phyloP scores from a whole-genome alignment of 2,888 invertebrate species.

The Chrysolina haemoptera region DNA sequence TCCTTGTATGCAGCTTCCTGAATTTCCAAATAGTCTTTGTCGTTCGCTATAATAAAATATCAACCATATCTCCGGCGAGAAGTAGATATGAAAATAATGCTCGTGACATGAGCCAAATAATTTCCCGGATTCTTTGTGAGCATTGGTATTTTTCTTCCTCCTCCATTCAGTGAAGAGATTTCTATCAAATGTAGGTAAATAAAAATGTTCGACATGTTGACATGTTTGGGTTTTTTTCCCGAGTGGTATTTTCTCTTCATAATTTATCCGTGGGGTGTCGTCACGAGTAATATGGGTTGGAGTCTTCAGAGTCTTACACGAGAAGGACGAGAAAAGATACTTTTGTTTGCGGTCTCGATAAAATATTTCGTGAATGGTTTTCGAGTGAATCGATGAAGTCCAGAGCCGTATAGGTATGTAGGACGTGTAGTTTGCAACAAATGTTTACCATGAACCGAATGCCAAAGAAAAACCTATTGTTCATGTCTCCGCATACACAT shows the following conservation, averaged over 20 bases:
- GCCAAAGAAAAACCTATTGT: no score
- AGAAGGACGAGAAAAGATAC: not conserved
- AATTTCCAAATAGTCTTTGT: not conserved
- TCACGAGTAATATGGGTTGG: no score
- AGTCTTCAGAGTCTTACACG: no score
- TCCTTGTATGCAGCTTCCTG: no score
- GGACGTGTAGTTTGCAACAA: no score
- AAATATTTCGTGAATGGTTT: not conserved
- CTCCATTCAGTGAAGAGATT: conserved; percentile 25
- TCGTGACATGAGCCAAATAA: conserved; percentile 27
- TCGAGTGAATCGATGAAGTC: not conserved
- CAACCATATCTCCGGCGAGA: not conserved
- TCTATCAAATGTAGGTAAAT: conserved; percentile 25
- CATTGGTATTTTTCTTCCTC: not conserved
- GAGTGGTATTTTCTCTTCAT: conserved; percentile 13
- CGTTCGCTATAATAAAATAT: not conserved
- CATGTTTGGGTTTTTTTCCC: conserved; percentile 13
- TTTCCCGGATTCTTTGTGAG: conserved; percentile 9
- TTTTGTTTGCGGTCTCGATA: not conserved
- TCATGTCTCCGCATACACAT: no score
- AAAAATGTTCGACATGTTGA: no score
- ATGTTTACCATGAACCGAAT: no score
- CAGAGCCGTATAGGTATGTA: not conserved
- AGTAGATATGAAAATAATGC: conserved; percentile 26
- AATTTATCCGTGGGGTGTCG: conserved; percentile 22